Base-by-base conservation (phyloP, 1,140 invertebrate genomes). In the Drosophila littoralis region DNA sequence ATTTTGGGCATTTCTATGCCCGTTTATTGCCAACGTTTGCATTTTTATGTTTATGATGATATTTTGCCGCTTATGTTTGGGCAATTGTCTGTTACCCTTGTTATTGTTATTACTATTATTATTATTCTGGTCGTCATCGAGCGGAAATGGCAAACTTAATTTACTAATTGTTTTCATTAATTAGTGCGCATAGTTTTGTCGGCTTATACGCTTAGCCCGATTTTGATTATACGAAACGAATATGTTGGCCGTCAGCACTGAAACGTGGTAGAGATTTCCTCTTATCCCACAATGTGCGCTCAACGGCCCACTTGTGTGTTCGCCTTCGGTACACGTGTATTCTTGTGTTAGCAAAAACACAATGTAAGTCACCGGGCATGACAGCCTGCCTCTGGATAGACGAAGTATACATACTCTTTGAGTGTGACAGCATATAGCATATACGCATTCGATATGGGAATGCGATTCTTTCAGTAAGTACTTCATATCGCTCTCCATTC, bases 161-260 rank as follows among this genome's bases (percentile, higher is more conserved):
- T 88, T 89, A 88, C 84, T 88, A 88, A 88, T 88, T 89, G 83
- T 83, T 83, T 86, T 80, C 80, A 83, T 88, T 83, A 88, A 88
- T 88, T 89, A 83, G 83, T 55, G 70, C 35, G 15, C 46, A 59
- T 12, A 35, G 59, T 22, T 36, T 61, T 36, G 36, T 35, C 38
- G 42, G 70, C 64, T 73, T 73, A 73, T 60, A 22, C 66, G 64
- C 70, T 73, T 68, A 73, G 64, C 45, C 46, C 15, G 55, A 60
- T 60, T 59, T 59, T 68, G 70, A 73, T 73, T 73, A 38, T 28
- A 58, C 45, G 36, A 7, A 54, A 38, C 70, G 48, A 65, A 71
- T 67, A 67, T 67, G 64, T 59, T 67, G 28, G n/a, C 46, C 12
- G 54, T 72, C 69, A 72, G 36, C 69, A 36, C 8, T 12, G 36